A percentile compares a stretch with the other conserved stretches of the same genome.
These are phyloP conservation scores for Paedocypris sp. DNA, from an alignment of 2,113 vertebrate species.

Conservation along the genomic window DNA sequence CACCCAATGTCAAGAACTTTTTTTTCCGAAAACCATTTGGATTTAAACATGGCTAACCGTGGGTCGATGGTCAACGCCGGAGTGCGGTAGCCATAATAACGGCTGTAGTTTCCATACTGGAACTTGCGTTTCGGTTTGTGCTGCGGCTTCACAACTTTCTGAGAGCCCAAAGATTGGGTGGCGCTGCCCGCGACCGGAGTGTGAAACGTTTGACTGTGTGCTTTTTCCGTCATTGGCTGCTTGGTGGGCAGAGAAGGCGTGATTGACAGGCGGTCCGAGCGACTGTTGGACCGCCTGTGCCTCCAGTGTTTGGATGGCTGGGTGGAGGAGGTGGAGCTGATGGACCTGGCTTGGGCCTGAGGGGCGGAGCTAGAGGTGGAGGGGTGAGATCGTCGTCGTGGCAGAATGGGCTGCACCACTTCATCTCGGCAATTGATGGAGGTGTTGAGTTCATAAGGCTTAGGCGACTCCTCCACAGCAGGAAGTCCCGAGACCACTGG, in stretches of 20 bases:
- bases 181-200: slow-evolving; percentile 47
- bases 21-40: slow-evolving; percentile 76
- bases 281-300: slow-evolving; percentile 67
- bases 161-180: slow-evolving; percentile 4
- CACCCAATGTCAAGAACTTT: slow-evolving; percentile 77
- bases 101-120: slow-evolving; percentile 71
- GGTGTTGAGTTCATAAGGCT: slow-evolving; percentile 78
- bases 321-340: neutral
- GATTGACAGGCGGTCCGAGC: slow-evolving; percentile 33
- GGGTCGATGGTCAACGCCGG: slow-evolving; percentile 58
- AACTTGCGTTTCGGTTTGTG: slow-evolving; percentile 50
- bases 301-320: slow-evolving; percentile 52
- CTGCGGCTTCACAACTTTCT: neutral
- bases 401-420: slow-evolving; percentile 65
- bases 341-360: slow-evolving; percentile 16
- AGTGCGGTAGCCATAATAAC: slow-evolving; percentile 76
- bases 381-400: slow-evolving; percentile 54
- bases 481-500: neutral
- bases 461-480: slow-evolving; percentile 47
- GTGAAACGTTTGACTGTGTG: slow-evolving; percentile 48
- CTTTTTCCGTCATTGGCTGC: slow-evolving; percentile 33
- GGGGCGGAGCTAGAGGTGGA: slow-evolving; percentile 30
- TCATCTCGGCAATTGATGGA: slow-evolving; percentile 80
- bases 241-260: neutral
- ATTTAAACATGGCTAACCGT: slow-evolving; percentile 59